Percentiles rank a stretch among this genome's conserved stretches.
These are phyloP conservation scores for Papilio helenus DNA, from an alignment of 1,140 invertebrate genomes.

Conservation along the genomic window DNA sequence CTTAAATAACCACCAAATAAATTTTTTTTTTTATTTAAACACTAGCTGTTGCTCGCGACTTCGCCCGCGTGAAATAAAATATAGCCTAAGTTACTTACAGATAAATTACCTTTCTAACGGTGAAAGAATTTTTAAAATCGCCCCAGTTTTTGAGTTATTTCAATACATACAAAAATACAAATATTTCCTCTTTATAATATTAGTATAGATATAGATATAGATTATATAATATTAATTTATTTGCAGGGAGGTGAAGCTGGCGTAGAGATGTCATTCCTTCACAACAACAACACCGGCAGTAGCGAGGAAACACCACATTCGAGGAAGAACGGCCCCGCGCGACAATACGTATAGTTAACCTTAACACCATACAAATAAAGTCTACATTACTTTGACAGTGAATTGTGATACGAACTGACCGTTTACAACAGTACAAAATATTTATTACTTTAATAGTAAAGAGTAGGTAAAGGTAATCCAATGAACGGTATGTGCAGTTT, in stretches of 20 bases:
- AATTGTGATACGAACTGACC: slow-evolving; percentile 62
- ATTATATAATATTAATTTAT: slow-evolving; percentile 5
- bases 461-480: slow-evolving; percentile 35
- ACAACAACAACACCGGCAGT: slow-evolving; percentile 73
- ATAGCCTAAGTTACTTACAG: too few species aligned
- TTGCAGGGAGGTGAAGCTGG: slow-evolving; percentile 65
- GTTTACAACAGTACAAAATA: slow-evolving; percentile 73
- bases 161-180: too few species aligned
- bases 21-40: too few species aligned
- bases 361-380: neutral
- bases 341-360: slow-evolving; percentile 69
- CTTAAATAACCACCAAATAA: too few species aligned
- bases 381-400: slow-evolving; percentile 11
- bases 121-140: too few species aligned
- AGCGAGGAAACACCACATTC: slow-evolving; percentile 70
- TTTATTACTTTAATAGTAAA: slow-evolving; percentile 62
- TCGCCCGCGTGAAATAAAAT: too few species aligned
- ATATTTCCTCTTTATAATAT: too few species aligned
- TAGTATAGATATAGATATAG: too few species aligned
- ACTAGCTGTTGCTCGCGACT: too few species aligned
- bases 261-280: slow-evolving; percentile 77
- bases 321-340: slow-evolving; percentile 68
- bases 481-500: neutral
- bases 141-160: too few species aligned
- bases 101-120: too few species aligned